phyloP scores from a whole-genome alignment of 2,797 vertebrate genomes.

The Bradypodion ventrale region DNA sequence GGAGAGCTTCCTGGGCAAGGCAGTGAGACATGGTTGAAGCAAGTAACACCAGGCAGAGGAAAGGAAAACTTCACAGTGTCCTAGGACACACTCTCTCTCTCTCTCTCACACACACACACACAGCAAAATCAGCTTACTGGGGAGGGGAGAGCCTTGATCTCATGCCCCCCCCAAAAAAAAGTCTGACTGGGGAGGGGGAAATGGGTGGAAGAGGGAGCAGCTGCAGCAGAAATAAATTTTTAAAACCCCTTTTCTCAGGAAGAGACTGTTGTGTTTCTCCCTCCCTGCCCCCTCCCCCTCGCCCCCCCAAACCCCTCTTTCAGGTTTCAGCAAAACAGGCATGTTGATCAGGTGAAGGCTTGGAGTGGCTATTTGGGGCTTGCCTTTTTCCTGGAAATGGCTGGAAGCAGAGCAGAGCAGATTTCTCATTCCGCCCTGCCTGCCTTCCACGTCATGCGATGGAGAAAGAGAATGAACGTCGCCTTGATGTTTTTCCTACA shows the following conservation, averaged over 20 bases:
- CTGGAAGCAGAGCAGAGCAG: not conserved
- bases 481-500: not conserved
- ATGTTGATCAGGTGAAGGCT: not conserved
- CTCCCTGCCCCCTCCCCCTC: accelerated
- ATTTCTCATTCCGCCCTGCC: not conserved
- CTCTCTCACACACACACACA: no score
- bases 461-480: not conserved
- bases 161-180: no score
- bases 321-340: not conserved
- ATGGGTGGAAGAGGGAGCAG: not conserved
- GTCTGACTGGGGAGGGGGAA: not conserved
- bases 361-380: not conserved
- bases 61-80: no score
- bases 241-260: no score
- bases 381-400: conserved; percentile 23
- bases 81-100: no score
- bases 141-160: no score
- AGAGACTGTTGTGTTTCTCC: not conserved
- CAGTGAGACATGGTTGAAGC: no score
- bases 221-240: no score
- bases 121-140: no score
- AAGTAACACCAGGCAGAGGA: no score
- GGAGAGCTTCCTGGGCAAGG: no score
- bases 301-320: no score
- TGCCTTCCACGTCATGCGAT: not conserved